Evolutionary conservation across 2,797 vertebrate genomes (phyloP), one percentile per base, ranked within the genome.

Genomic region (Bradypus variegatus): DNA sequence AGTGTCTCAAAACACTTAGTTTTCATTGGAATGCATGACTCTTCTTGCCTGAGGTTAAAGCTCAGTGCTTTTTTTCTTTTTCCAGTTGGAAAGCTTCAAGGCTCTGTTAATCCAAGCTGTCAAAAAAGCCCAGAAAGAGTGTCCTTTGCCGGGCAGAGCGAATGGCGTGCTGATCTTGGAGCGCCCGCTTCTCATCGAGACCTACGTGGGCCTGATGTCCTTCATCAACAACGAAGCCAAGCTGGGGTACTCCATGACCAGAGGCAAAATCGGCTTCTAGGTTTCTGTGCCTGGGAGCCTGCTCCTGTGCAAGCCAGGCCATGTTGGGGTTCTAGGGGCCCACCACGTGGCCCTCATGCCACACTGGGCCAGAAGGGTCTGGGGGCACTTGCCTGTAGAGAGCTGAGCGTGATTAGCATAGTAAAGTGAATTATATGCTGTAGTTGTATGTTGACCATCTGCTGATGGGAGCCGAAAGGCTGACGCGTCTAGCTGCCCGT

Each of bases 221-320:
- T 99, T 99, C 97, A 99, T 99, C 97, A 99, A 99, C 98, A 99
- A 99, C 0, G 99, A 99, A 96, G 99, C 99, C 91, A 99, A 99
- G 92, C 96, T 99, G 77, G 99, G 99, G 82, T 99, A 99, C 92
- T 98, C 99, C 92, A 99, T 99, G 98, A 99, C 98, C 19, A 98
- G 99, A 8, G 99, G 99, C 93, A 99, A 98, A 96, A 99, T 99
- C 3, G 98, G 99, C 91, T 99, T 99, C 96, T 99, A 98, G 97
- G 73, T 1, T 2, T 11, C 72, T 1, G 7, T 8, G 1, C 41
- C 10, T 0, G 29, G 76, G 6, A 60, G 36, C 62, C 3, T 27
- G 7, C 36, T 33, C 29, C 10, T 2, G 19, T 3, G 77, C 65
- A 27, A 18, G 41, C 90, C 33, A 8, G 55, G 6, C 7, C 29